These are phyloP conservation scores for Aphrophora alni DNA, from an alignment of 2,888 invertebrate species.

Conservation along the genomic window DNA sequence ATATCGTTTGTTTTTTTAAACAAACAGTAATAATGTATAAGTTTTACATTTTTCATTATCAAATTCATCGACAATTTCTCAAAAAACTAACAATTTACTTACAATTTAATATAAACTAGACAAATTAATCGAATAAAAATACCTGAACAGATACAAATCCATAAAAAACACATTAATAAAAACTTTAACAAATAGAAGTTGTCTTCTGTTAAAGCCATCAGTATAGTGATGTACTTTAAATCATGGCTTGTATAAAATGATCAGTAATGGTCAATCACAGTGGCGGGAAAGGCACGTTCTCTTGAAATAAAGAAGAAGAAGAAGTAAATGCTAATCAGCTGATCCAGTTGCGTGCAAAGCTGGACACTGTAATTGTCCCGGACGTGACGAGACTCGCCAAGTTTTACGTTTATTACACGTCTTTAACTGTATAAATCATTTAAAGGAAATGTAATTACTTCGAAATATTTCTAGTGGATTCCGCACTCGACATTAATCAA, in stretches of 20 bases:
- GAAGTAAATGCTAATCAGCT: neutral
- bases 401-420: neutral
- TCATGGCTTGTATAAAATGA: neutral
- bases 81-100: too few relatives aligned
- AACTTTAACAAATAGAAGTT: too few relatives aligned
- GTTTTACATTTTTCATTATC: too few relatives aligned
- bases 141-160: too few relatives aligned
- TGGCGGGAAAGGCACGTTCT: neutral
- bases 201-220: neutral
- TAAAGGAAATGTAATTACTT: neutral
- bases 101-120: too few relatives aligned
- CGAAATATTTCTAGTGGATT: neutral
- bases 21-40: too few relatives aligned
- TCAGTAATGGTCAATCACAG: constrained; percentile 3
- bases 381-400: neutral
- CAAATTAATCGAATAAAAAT: too few relatives aligned
- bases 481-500: too few relatives aligned
- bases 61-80: too few relatives aligned
- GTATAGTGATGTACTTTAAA: neutral
- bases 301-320: neutral
- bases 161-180: too few relatives aligned
- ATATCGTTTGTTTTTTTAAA: too few relatives aligned
- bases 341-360: neutral
- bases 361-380: neutral
- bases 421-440: constrained; percentile 1